Base-by-base conservation (phyloP, 2,113 vertebrate species). In the Pardalotus punctatus region DNA sequence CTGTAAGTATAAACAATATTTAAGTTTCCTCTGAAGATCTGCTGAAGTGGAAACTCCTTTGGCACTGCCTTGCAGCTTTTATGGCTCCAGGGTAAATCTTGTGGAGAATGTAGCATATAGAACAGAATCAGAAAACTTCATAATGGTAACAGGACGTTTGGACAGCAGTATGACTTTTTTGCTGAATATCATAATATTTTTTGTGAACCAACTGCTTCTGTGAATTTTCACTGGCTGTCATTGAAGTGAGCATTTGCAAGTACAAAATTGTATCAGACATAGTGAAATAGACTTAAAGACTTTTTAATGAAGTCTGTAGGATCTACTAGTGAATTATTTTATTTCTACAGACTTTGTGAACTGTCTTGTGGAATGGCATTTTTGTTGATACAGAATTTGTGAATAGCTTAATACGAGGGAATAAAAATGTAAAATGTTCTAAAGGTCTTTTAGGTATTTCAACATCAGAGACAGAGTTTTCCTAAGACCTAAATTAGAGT, bases 21-120 rank as follows among this genome's bases (percentile, higher is more conserved):
- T 90, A 91, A 78, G 31, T 71, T 96, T 94, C 54, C 72, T 92
- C 60, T 96, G 27, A 85, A 66, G 58, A 42, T 48, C 56, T 85
- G 71, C 65, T 96, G 91, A 91, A 94, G 82, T 92, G 87, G 64
- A 97, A 96, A 94, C n/a, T 43, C n/a, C 73, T 94, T 86, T 82
- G 74, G 71, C 47, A 43, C 33, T 67, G 40, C 47, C 40, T 61
- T 61, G 28, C 51, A 90, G 19, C 45, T 92, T 93, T 88, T 62
- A 47, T 74, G 47, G 74, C 36, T 83, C 22, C 82, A 40, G 56
- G 57, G 15, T 21, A 96, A 53, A 7, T 96, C 42, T 62, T 73
- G 38, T 58, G 69, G 77, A 96, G 92, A 89, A 90, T 90, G 43
- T 73, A 33, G 14, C 17, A 14, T 31, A 31, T 27, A 31, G 36